These are phyloP conservation scores for Lycopodina hypogea DNA, from an alignment of 37 sponge, comb jelly and placozoan species.

Conservation along the genomic window DNA sequence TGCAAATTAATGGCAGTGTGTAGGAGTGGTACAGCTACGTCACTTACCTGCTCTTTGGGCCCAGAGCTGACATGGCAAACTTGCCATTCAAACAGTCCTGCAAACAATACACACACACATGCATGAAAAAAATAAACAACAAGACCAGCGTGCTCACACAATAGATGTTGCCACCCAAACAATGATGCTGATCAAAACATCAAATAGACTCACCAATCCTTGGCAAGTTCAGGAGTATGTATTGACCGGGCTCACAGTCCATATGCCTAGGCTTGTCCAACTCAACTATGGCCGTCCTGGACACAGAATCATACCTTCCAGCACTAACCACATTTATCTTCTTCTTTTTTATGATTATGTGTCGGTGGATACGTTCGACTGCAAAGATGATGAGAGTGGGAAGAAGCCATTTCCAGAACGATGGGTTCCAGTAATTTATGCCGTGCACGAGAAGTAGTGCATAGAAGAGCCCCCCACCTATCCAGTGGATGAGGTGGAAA, in stretches of 20 bases:
- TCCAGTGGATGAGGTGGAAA: slow-evolving; percentile 55
- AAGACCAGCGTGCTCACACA: background rate
- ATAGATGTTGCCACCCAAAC: too few species aligned
- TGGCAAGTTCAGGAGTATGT: slow-evolving; percentile 39
- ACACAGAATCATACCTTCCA: slow-evolving; percentile 37
- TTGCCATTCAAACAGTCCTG: slow-evolving; percentile 46
- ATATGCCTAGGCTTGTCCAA: slow-evolving; percentile 35
- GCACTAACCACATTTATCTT: slow-evolving; percentile 19
- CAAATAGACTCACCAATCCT: slow-evolving; percentile 36
- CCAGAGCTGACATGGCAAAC: slow-evolving; percentile 34
- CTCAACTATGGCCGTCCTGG: slow-evolving; percentile 41
- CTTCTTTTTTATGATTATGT: background rate
- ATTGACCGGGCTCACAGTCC: slow-evolving; percentile 51
- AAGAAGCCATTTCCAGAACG: slow-evolving; percentile 68
- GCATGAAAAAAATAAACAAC: background rate
- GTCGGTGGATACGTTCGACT: slow-evolving; percentile 39
- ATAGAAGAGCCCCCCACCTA: slow-evolving; percentile 18
- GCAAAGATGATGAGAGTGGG: slow-evolving; percentile 24
- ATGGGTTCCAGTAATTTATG: slow-evolving; percentile 34
- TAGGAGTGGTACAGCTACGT: background rate
- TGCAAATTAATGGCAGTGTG: background rate
- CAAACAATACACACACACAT: background rate
- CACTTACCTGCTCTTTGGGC: slow-evolving; percentile 42
- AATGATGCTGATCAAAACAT: too few species aligned
- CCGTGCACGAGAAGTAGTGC: slow-evolving; percentile 52